Evolutionary conservation across 1,140 invertebrate genomes (phyloP), one percentile per base, ranked within the genome.

Genomic region (Eriosoma lanigerum): DNA sequence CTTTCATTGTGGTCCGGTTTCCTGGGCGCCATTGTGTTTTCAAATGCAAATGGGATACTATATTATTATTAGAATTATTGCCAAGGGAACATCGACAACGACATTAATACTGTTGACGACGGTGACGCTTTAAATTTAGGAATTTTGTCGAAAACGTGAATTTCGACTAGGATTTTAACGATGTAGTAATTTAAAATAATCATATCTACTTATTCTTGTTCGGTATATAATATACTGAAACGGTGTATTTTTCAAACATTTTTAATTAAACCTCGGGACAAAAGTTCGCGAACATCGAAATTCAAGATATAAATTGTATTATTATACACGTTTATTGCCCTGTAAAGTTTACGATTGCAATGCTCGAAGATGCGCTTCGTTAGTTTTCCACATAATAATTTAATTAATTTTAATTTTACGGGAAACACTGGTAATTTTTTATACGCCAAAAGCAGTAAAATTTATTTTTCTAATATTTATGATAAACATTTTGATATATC

Each of bases 331-430:
- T 52, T n/a, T 15, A 32, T 46, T 32, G 29, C 21, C 26, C 46
- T 12, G 17, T 32, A 52, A 72, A 50, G 24, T 72, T 72, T 50
- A 52, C 24, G 68, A 52, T 24, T 68, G 12, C 64, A 17, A 24
- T 8, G 38, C 46, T 72, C 26, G 29, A 52, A 72, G 46, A 48
- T 13, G 48, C 66, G 46, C 17, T n/a, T n/a, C 13, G 50, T 72
- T 72, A 29, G 68, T 72, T n/a, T 32, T 52, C 8, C 4, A 52
- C 68, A 52, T n/a, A 72, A 72, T 72, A 72, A 52, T 72, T 72
- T 72, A 52, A 72, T 72, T 72, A 50, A 26, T 48, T 26, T 70
- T 48, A 50, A 10, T 70, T 70, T 70, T 26, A 24, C 21, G 44
- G 2, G 24, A 10, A 72, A 9, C 9, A 29, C 48, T 29, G 26